Evolutionary conservation across 2,113 vertebrate species (phyloP).

Genomic region (Danionella cerebrum): DNA sequence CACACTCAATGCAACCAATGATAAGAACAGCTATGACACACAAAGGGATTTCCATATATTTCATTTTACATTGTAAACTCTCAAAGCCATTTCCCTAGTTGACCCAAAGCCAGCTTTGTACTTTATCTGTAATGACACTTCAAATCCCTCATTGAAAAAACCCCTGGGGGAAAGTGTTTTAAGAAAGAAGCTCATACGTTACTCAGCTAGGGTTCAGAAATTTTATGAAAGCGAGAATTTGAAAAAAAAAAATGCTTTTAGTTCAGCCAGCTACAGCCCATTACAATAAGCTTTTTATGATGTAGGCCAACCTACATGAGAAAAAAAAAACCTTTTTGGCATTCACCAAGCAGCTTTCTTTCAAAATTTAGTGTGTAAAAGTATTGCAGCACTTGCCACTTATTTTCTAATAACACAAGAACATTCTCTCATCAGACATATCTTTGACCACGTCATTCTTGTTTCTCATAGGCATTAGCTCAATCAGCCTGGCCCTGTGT

Average conservation of each 20-base stretch:
- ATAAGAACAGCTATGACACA: neutral
- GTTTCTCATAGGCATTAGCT: neutral
- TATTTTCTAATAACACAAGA: slow-evolving; percentile 18
- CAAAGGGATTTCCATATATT: slow-evolving; percentile 4
- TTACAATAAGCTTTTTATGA: neutral
- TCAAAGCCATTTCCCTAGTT: neutral
- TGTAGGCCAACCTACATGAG: neutral
- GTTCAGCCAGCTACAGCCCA: neutral
- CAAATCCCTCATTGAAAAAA: slow-evolving; percentile 1
- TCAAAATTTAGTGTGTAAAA: slow-evolving; percentile 30
- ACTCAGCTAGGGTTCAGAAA: neutral
- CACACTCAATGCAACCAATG: neutral
- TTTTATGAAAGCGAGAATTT: slow-evolving; percentile 10
- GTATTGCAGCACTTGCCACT: slow-evolving; percentile 6
- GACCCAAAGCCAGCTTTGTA: neutral
- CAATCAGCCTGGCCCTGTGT: slow-evolving; percentile 1
- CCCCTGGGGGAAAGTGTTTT: neutral
- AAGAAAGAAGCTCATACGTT: neutral
- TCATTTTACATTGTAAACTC: neutral
- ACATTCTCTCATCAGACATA: slow-evolving; percentile 25
- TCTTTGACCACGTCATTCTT: slow-evolving; percentile 8
- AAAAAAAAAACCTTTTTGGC: neutral
- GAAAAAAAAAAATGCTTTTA: neutral
- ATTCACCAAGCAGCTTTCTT: slow-evolving; percentile 6
- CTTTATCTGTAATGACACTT: neutral